These are phyloP conservation scores for Ceyx melanurus DNA, from an alignment of 2,113 vertebrate species.

Conservation along the genomic window DNA sequence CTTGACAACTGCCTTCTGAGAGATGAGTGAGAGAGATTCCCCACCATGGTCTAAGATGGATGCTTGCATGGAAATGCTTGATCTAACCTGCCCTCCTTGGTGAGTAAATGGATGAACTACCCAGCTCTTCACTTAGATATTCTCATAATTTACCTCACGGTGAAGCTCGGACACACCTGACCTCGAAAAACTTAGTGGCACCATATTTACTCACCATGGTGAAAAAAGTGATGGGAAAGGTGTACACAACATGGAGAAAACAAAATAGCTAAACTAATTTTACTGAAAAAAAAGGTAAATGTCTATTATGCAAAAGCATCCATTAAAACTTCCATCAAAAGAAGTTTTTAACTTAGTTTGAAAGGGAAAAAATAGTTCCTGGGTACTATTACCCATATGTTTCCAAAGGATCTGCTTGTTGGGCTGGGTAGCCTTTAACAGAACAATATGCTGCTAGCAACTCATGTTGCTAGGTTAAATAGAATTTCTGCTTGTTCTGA, in stretches of 20 bases:
- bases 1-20: neutral
- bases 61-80: neutral
- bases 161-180: neutral
- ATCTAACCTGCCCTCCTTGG: neutral
- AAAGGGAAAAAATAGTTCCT: neutral
- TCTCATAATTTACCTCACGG: neutral
- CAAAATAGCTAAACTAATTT: neutral
- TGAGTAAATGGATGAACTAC: neutral
- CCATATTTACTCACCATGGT: neutral
- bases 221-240: neutral
- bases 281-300: neutral
- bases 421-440: neutral
- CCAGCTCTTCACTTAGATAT: neutral
- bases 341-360: neutral
- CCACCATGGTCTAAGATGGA: neutral
- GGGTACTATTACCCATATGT: neutral
- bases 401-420: neutral
- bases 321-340: neutral
- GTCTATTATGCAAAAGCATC: neutral
- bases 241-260: neutral
- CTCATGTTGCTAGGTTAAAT: neutral
- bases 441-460: too few relatives aligned
- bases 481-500: neutral
- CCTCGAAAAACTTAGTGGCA: neutral
- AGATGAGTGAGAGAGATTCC: neutral